These are phyloP conservation scores for Kryptopterus vitreolus DNA, from an alignment of 2,797 vertebrate genomes.

Conservation along the genomic window DNA sequence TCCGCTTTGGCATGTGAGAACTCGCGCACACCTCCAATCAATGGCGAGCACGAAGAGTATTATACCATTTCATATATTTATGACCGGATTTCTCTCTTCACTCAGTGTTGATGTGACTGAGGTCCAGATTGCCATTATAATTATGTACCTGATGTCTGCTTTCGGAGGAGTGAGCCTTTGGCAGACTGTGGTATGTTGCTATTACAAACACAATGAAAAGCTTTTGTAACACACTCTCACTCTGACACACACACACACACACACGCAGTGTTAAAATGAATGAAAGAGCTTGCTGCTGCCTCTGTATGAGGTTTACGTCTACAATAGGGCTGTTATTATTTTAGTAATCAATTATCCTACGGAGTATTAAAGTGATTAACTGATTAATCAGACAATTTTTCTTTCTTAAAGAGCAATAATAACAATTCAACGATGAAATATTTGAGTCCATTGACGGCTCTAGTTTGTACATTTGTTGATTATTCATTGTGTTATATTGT, in stretches of 20 bases:
- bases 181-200: conserved; percentile 79
- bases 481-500: neutral
- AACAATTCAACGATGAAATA: no score
- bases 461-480: neutral
- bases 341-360: no score
- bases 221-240: neutral
- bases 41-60: neutral
- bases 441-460: no score
- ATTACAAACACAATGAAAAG: neutral
- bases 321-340: no score
- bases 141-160: conserved; percentile 85
- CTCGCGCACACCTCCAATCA: neutral
- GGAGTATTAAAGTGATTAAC: no score
- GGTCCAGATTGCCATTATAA: conserved; percentile 86
- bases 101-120: conserved; percentile 93
- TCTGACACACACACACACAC: neutral
- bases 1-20: conserved; percentile 94
- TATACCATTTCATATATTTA: neutral
- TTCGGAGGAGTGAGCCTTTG: conserved; percentile 85
- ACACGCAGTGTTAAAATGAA: neutral
- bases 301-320: no score
- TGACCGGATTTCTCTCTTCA: neutral
- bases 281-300: no score
- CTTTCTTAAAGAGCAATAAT: no score
- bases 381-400: no score